These are phyloP conservation scores for Actenoides lindsayi DNA, from an alignment of 2,113 vertebrate genomes.

Conservation along the genomic window DNA sequence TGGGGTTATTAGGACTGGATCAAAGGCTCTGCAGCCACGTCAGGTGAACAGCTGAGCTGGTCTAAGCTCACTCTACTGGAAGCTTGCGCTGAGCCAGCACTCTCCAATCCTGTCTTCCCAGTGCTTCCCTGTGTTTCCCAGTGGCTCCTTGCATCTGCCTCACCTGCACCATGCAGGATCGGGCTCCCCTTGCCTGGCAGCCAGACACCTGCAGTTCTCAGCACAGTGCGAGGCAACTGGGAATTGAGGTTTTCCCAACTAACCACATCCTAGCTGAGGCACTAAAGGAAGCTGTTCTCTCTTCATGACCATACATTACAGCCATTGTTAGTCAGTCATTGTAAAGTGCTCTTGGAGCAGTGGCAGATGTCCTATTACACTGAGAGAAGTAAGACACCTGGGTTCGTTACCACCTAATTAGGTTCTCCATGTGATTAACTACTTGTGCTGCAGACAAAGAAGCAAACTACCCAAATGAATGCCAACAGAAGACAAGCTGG, in stretches of 20 bases:
- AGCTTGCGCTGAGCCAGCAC: accelerated
- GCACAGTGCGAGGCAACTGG: background rate
- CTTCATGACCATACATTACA: constrained; percentile 64
- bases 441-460: constrained; percentile 68
- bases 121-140: background rate
- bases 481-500: constrained; percentile 61
- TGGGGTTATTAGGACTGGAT: background rate
- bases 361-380: constrained; percentile 72
- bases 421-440: constrained; percentile 74
- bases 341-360: constrained; percentile 67
- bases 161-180: accelerated
- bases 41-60: background rate
- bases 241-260: background rate
- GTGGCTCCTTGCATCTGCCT: background rate
- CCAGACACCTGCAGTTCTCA: background rate
- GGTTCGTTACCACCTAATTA: constrained; percentile 75
- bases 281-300: constrained; percentile 25
- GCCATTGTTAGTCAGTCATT: constrained; percentile 70
- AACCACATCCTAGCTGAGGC: background rate
- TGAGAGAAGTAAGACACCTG: constrained; percentile 71
- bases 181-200: background rate
- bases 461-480: constrained; percentile 52
- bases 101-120: background rate
- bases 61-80: background rate
- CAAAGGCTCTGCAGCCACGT: background rate